Conservation (phyloP, 2,888 invertebrate genomes). For the Dryobotodes eremita region DNA sequence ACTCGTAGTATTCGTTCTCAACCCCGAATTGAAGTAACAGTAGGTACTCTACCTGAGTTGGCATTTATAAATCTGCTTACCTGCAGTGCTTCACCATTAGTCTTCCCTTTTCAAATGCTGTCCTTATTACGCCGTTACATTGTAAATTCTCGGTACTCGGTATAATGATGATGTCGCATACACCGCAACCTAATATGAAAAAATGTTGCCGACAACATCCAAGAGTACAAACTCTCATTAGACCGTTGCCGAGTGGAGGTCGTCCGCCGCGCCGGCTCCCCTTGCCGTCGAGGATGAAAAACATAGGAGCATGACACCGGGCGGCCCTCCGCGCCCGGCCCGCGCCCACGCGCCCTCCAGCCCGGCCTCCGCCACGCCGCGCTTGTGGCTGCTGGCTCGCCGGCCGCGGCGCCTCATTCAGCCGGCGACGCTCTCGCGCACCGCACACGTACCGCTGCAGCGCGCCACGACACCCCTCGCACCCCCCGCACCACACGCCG, state of each 20-base stretch:
- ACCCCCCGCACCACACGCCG: constrained; percentile 75
- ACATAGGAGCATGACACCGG: constrained; percentile 82
- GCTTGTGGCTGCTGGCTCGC: constrained; percentile 74
- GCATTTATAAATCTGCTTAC: constrained; percentile 47
- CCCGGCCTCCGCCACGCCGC: constrained; percentile 75
- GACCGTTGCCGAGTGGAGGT: constrained; percentile 77
- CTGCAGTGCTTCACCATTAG: constrained; percentile 56
- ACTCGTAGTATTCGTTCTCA: constrained; percentile 13
- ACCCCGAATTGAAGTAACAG: constrained; percentile 9
- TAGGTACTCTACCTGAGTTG: constrained; percentile 16
- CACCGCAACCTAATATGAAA: constrained; percentile 64
- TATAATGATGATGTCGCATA: constrained; percentile 53
- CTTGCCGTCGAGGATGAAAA: constrained; percentile 78
- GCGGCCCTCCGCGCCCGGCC: constrained; percentile 83
- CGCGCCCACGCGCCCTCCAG: constrained; percentile 85
- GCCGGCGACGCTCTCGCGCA: constrained; percentile 88
- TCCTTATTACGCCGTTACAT: constrained; percentile 26
- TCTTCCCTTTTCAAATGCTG: constrained; percentile 38
- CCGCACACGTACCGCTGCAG: constrained; percentile 84
- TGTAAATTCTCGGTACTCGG: constrained; percentile 31
- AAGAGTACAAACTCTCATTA: constrained; percentile 76
- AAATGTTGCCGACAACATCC: constrained; percentile 71
- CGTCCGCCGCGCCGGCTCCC: constrained; percentile 73
- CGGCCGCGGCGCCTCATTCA: constrained; percentile 83
- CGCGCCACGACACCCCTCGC: constrained; percentile 70